Evolutionary conservation across 2,113 vertebrate genomes (phyloP).

Genomic region (Saguinus imperator): DNA sequence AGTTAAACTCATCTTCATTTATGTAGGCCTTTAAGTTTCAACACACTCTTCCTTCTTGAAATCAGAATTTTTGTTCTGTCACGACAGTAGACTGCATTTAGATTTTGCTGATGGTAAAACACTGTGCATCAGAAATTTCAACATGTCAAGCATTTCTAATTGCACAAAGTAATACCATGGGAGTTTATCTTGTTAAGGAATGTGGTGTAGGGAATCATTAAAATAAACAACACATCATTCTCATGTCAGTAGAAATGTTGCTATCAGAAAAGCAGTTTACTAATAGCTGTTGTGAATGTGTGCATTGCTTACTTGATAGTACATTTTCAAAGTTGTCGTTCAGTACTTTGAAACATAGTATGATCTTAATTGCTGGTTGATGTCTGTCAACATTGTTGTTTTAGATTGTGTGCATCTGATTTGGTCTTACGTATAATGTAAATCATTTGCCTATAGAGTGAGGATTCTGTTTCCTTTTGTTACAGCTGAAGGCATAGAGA

Average conservation of each 20-base stretch:
- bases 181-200: slow-evolving; percentile 42
- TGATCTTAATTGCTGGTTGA: slow-evolving; percentile 30
- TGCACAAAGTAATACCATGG: background rate
- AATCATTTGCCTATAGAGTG: background rate
- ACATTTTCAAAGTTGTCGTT: slow-evolving; percentile 2
- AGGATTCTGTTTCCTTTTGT: background rate
- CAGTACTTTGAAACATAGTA: background rate
- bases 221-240: slow-evolving; percentile 45
- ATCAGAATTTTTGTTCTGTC: slow-evolving; percentile 5
- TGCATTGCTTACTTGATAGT: background rate
- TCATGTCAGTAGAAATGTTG: background rate
- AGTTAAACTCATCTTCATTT: slow-evolving; percentile 35
- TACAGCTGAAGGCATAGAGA: background rate
- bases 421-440: background rate
- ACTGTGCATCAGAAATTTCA: slow-evolving; percentile 18
- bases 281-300: slow-evolving; percentile 15
- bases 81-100: background rate
- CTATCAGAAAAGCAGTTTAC: background rate
- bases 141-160: slow-evolving; percentile 43
- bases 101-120: background rate
- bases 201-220: background rate
- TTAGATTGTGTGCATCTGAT: slow-evolving; percentile 28
- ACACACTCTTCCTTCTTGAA: background rate
- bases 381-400: slow-evolving; percentile 13
- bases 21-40: background rate